phyloP scores from a whole-genome alignment of 2,888 invertebrate species.

The Anorthoa munda region DNA sequence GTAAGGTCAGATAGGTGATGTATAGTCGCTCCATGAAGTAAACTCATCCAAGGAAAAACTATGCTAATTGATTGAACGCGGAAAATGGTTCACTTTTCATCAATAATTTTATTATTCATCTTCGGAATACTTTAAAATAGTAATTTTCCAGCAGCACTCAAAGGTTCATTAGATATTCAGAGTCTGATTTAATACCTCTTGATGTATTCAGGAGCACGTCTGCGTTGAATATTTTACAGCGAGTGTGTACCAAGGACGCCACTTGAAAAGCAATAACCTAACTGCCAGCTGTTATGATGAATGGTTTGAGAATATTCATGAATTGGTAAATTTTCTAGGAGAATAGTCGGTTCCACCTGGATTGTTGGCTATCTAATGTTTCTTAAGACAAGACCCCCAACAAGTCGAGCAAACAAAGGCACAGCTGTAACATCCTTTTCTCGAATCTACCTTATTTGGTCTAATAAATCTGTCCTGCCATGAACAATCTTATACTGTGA shows the following conservation, averaged over 20 bases:
- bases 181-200: slow-evolving; percentile 28
- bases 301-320: slow-evolving; percentile 18
- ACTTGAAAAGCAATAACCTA: slow-evolving; percentile 29
- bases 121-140: neutral
- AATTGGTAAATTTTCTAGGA: neutral
- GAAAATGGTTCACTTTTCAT: neutral
- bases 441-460: neutral
- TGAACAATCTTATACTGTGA: no score
- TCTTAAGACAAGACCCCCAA: neutral
- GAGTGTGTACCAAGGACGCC: slow-evolving; percentile 35
- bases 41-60: no score
- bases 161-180: slow-evolving; percentile 37
- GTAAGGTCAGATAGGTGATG: no score
- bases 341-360: neutral
- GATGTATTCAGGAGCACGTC: slow-evolving; percentile 46
- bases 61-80: neutral
- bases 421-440: no score
- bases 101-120: neutral
- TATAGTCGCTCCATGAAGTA: no score
- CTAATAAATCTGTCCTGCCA: neutral
- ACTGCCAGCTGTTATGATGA: slow-evolving; percentile 23
- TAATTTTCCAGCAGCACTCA: slow-evolving; percentile 30
- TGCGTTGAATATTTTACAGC: slow-evolving; percentile 39
- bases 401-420: no score
- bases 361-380: neutral